A percentile compares a stretch with the other conserved stretches of the same genome.
Evolutionary conservation across 1,140 invertebrate genomes (phyloP).

Genomic region (Agrilus planipennis): DNA sequence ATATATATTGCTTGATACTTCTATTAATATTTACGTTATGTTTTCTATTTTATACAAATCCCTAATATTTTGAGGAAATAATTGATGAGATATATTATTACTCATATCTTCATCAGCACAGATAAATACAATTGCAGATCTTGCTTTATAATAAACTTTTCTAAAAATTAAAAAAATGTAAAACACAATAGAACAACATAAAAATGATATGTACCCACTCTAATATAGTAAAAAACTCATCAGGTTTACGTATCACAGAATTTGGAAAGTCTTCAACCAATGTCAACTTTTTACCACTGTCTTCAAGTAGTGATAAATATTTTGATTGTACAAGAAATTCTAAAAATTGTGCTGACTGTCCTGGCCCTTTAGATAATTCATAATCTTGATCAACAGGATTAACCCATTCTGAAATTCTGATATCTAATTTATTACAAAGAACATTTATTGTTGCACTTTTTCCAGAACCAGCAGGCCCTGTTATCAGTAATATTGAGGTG

Average conservation of each 20-base stretch:
- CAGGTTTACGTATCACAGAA: constrained; percentile 44
- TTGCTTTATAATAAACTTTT: constrained; percentile 45
- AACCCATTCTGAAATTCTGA: constrained; percentile 56
- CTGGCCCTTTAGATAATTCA: constrained; percentile 32
- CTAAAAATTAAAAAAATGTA: constrained; percentile 35
- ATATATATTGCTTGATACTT: no score
- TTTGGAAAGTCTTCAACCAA: constrained; percentile 69
- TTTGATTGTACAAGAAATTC: constrained; percentile 57
- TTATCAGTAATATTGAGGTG: constrained; percentile 48
- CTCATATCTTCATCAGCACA: constrained; percentile 51
- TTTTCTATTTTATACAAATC: constrained; percentile 20
- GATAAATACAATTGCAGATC: constrained; percentile 56
- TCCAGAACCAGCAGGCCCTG: constrained; percentile 58
- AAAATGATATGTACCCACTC: constrained; percentile 39
- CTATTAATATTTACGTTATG: constrained; percentile 10
- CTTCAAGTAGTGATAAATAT: constrained; percentile 49
- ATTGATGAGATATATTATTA: constrained; percentile 42
- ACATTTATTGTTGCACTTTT: constrained; percentile 52
- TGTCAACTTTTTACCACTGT: constrained; percentile 37
- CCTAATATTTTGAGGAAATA: constrained; percentile 54
- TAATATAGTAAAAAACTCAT: constrained; percentile 47
- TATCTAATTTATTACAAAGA: constrained; percentile 44
- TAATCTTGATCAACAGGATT: constrained; percentile 49
- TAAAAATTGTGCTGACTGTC: constrained; percentile 51
- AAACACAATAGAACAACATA: constrained; percentile 1